Conservation (phyloP, 1,140 invertebrate species). For the Anastatus disparis region DNA sequence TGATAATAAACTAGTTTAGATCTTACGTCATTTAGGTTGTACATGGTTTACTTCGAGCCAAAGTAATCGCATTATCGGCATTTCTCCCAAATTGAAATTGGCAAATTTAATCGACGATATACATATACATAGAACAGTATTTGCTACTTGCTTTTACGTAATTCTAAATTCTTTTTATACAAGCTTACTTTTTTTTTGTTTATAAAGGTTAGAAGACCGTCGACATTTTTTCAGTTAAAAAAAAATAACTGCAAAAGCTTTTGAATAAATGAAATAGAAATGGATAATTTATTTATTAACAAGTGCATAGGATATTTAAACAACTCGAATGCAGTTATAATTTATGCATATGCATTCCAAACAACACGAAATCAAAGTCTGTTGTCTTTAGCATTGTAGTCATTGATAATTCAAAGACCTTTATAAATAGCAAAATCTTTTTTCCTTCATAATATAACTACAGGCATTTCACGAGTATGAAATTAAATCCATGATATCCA, state of each 20-base stretch:
- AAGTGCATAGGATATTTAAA: too few relatives aligned
- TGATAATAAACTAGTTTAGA: constrained; percentile 34
- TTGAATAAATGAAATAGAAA: too few relatives aligned
- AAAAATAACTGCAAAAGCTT: too few relatives aligned
- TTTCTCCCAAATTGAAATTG: constrained; percentile 10
- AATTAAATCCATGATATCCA: constrained; percentile 9
- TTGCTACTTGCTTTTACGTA: background rate
- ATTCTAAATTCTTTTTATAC: constrained; percentile 1
- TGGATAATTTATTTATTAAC: too few relatives aligned
- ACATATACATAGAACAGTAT: too few relatives aligned
- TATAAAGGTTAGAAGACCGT: too few relatives aligned
- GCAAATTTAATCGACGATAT: constrained; percentile 15
- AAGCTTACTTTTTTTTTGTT: too few relatives aligned
- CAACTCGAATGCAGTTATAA: background rate
- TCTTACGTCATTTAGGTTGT: constrained; percentile 31
- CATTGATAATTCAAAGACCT: background rate
- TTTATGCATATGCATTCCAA: background rate
- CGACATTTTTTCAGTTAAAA: too few relatives aligned
- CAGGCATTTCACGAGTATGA: background rate
- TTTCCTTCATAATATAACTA: background rate
- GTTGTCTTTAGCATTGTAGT: constrained; percentile 8
- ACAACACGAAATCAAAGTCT: background rate
- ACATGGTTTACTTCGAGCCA: background rate
- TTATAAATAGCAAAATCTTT: constrained; percentile 20
- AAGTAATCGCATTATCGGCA: constrained; percentile 25